A percentile compares a stretch with the other conserved stretches of the same genome.
phyloP scores from a whole-genome alignment of 2,888 invertebrate genomes.

The Nomada ferruginata region DNA sequence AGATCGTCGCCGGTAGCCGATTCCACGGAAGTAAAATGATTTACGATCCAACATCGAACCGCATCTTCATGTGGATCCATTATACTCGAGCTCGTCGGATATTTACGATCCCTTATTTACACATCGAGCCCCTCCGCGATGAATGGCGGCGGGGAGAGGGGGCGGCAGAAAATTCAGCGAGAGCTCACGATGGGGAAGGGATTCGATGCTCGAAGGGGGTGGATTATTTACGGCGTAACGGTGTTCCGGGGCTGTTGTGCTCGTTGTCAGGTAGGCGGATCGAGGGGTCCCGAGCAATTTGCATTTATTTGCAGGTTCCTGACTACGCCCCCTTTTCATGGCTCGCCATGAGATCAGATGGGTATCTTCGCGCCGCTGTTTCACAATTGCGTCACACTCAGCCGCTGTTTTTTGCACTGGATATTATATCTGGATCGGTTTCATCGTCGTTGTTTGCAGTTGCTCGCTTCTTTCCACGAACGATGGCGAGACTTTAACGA shows the following conservation, averaged over 20 bases:
- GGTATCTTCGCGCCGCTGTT: slow-evolving; percentile 44
- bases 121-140: slow-evolving; percentile 45
- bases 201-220: slow-evolving; percentile 69
- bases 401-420: slow-evolving; percentile 27
- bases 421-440: slow-evolving; percentile 59
- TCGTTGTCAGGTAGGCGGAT: slow-evolving; percentile 69
- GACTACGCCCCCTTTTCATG: slow-evolving; percentile 62
- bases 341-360: slow-evolving; percentile 53
- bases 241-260: slow-evolving; percentile 61
- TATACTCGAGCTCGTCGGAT: slow-evolving; percentile 41
- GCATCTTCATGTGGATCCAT: slow-evolving; percentile 55
- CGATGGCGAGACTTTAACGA: not conserved
- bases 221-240: slow-evolving; percentile 77
- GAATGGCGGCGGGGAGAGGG: slow-evolving; percentile 7
- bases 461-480: not conserved
- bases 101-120: slow-evolving; percentile 64
- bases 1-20: slow-evolving; percentile 40
- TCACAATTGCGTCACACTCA: slow-evolving; percentile 36
- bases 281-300: slow-evolving; percentile 59
- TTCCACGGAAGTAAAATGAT: slow-evolving; percentile 44
- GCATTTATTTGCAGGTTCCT: slow-evolving; percentile 68
- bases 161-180: not conserved
- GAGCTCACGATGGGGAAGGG: slow-evolving; percentile 55
- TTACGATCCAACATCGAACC: slow-evolving; percentile 53
- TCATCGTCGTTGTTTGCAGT: not conserved